A percentile compares a stretch with the other conserved stretches of the same genome.
These are phyloP conservation scores for Aldrovandia affinis DNA, from an alignment of 2,797 vertebrate species.

Conservation along the genomic window DNA sequence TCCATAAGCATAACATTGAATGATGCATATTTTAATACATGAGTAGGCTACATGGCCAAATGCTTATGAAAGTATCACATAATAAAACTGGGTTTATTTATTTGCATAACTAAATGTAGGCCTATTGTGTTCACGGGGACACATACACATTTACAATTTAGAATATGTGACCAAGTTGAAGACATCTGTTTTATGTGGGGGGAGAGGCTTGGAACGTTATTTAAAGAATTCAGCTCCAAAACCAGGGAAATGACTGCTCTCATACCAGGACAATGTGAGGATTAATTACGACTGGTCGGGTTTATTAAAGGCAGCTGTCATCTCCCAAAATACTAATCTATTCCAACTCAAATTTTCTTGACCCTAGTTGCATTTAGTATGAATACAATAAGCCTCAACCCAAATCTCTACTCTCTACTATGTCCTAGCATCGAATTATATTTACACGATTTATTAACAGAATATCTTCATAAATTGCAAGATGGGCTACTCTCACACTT, in stretches of 20 bases:
- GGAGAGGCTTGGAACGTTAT: neutral
- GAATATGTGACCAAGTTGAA: conserved; percentile 16
- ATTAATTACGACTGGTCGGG: neutral
- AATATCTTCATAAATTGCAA: neutral
- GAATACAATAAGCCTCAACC: too few relatives aligned
- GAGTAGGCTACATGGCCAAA: neutral
- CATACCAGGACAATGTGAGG: neutral
- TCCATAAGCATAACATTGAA: neutral
- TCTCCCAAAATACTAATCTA: neutral
- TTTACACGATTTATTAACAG: neutral
- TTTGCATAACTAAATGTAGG: neutral
- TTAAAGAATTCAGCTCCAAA: conserved; percentile 18
- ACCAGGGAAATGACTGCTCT: neutral
- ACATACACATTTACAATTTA: neutral
- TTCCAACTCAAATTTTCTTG: neutral
- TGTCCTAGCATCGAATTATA: neutral
- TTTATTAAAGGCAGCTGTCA: conserved; percentile 14
- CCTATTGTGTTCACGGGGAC: neutral
- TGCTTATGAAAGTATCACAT: too few relatives aligned
- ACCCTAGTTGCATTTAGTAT: too few relatives aligned
- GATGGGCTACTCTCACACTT: neutral
- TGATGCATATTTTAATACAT: neutral
- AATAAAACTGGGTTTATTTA: neutral
- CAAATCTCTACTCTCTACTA: neutral
- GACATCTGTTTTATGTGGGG: conserved; percentile 26